These are phyloP conservation scores for Drepana arcuata DNA, from an alignment of 1,140 invertebrate species.

Conservation along the genomic window DNA sequence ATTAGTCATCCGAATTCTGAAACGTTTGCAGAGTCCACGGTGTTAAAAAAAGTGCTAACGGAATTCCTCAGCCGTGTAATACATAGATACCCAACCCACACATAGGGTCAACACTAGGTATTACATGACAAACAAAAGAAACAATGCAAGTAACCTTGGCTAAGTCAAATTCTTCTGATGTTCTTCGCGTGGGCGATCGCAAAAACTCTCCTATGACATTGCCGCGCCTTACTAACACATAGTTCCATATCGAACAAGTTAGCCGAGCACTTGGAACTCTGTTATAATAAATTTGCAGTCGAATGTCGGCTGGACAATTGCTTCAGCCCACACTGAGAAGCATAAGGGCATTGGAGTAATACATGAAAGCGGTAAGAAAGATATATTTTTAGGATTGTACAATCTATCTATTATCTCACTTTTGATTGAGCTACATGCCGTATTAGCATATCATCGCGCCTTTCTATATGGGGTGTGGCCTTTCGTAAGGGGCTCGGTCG, in stretches of 20 bases:
- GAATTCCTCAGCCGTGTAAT: background rate
- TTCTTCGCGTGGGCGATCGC: constrained; percentile 54
- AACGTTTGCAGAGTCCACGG: too few species aligned
- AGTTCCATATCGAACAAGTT: constrained; percentile 24
- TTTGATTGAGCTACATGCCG: too few species aligned
- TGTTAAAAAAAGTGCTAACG: background rate
- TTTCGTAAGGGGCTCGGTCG: too few species aligned
- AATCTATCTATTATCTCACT: too few species aligned
- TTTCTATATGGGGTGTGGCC: too few species aligned
- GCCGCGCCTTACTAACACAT: constrained; percentile 30
- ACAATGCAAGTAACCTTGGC: constrained; percentile 60
- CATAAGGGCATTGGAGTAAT: too few species aligned
- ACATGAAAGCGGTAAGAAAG: too few species aligned
- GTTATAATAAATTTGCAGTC: constrained; percentile 21
- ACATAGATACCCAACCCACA: constrained; percentile 16
- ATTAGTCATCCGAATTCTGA: too few species aligned
- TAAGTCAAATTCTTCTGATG: constrained; percentile 65
- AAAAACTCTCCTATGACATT: constrained; percentile 71
- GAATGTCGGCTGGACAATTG: constrained; percentile 65
- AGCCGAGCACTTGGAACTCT: constrained; percentile 35
- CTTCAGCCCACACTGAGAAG: constrained; percentile 56
- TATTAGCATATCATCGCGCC: too few species aligned
- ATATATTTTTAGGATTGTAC: too few species aligned
- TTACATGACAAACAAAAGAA: constrained; percentile 44
- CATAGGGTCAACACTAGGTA: constrained; percentile 32